Evolutionary conservation across 1,140 invertebrate species (phyloP).

Genomic region (Zaprionus africanus): DNA sequence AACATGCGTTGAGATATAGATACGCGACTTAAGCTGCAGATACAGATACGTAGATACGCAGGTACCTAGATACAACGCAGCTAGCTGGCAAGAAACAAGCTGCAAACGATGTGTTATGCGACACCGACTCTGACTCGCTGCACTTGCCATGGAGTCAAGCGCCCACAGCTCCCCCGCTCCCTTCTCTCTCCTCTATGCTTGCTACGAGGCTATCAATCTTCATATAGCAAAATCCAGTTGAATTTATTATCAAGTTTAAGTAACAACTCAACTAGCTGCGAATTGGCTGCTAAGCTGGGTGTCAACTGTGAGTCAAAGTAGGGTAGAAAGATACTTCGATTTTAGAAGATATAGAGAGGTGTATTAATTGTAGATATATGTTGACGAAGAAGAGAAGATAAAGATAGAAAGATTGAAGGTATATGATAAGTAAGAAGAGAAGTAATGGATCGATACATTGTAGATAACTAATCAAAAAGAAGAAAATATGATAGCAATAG

Average conservation of each 20-base stretch:
- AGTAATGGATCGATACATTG: no score
- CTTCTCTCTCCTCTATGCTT: not conserved
- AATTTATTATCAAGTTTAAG: not conserved
- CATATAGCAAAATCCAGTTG: not conserved
- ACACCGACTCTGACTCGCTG: not conserved
- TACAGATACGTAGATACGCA: slow-evolving; percentile 19
- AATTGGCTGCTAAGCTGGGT: not conserved
- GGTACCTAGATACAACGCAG: slow-evolving; percentile 8
- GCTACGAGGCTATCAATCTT: not conserved
- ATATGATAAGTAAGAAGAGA: no score
- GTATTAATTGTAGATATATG: no score
- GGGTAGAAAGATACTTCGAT: no score
- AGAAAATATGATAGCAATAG: no score
- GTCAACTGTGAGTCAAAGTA: not conserved
- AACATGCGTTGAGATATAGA: slow-evolving; percentile 37
- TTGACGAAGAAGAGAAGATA: no score
- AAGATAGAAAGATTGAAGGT: no score
- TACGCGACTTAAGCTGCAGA: slow-evolving; percentile 20
- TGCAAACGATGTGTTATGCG: slow-evolving; percentile 4
- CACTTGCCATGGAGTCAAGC: not conserved
- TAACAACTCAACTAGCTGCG: not conserved
- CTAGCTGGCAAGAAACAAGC: slow-evolving; percentile 7
- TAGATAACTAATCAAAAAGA: no score
- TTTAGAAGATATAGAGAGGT: no score
- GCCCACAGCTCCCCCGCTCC: not conserved